Conservation (phyloP, 1,140 invertebrate genomes). For the Drosophila bipectinata region DNA sequence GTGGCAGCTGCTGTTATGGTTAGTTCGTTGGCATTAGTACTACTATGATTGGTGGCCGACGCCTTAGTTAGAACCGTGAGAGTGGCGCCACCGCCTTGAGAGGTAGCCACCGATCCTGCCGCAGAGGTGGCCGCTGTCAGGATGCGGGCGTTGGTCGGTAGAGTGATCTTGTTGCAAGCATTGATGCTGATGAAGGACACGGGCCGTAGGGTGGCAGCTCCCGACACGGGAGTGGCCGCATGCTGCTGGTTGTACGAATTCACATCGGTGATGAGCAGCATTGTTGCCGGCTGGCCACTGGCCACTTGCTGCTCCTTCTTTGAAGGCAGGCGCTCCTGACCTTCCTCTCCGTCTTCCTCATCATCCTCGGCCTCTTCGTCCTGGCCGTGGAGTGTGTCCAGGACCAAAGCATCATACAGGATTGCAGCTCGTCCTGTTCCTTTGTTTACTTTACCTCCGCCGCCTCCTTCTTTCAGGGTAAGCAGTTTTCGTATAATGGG, state of each 20-base stretch:
- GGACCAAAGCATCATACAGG: constrained; percentile 71
- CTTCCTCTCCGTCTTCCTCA: constrained; percentile 10
- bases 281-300: constrained; percentile 56
- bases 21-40: constrained; percentile 73
- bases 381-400: constrained; percentile 72
- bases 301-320: constrained; percentile 38
- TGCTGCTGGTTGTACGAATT: constrained; percentile 77
- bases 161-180: constrained; percentile 76
- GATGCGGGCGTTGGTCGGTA: constrained; percentile 77
- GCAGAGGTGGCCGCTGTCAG: constrained; percentile 53
- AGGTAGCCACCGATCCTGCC: constrained; percentile 9
- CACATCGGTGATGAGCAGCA: constrained; percentile 74
- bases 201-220: constrained; percentile 56
- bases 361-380: constrained; percentile 50
- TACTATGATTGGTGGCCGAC: constrained; percentile 57
- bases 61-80: constrained; percentile 69
- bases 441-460: constrained; percentile 34
- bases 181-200: constrained; percentile 78
- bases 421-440: constrained; percentile 71
- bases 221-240: constrained; percentile 32
- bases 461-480: constrained; percentile 59
- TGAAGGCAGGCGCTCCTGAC: neutral
- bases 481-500: constrained; percentile 74
- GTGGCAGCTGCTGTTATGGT: constrained; percentile 48
- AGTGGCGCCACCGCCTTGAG: constrained; percentile 43